phyloP scores from a whole-genome alignment of 53 echinoderm and acorn worm genomes.

The Arbacia lixula region DNA sequence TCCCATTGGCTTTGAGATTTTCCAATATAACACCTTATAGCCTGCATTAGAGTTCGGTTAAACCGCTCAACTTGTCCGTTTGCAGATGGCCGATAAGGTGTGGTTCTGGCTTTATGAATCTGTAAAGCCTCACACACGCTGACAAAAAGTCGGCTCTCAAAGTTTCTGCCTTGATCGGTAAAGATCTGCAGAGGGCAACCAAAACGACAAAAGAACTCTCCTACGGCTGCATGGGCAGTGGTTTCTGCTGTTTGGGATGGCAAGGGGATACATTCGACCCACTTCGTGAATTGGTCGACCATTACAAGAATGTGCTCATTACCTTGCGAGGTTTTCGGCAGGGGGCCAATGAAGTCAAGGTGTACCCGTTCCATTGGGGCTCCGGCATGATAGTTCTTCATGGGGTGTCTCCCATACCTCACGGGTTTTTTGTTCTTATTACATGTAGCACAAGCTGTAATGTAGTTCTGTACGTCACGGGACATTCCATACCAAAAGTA shows the following conservation, averaged over 20 bases:
- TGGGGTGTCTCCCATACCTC: constrained; percentile 16
- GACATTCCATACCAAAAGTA: constrained; percentile 66
- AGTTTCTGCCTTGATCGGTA: constrained; percentile 68
- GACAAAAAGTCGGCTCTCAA: constrained; percentile 51
- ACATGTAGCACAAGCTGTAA: constrained; percentile 46
- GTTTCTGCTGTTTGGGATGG: constrained; percentile 1
- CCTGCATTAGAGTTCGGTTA: constrained; percentile 66
- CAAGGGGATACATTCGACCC: constrained; percentile 8
- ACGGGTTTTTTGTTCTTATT: constrained; percentile 58
- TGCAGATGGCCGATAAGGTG: constrained; percentile 52
- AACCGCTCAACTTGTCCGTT: constrained; percentile 70
- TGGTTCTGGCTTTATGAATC: constrained; percentile 61
- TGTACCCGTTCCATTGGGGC: constrained; percentile 71
- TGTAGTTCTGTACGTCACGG: constrained; percentile 25
- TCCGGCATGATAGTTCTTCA: constrained; percentile 58
- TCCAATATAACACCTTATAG: constrained; percentile 48
- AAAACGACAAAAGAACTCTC: constrained; percentile 5
- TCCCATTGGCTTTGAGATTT: constrained; percentile 51
- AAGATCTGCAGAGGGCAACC: constrained; percentile 21
- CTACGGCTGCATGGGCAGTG: neutral
- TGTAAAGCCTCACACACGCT: constrained; percentile 51
- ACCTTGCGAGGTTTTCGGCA: constrained; percentile 57
- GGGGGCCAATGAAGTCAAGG: constrained; percentile 62
- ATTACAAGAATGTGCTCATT: constrained; percentile 69
- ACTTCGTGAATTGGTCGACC: constrained; percentile 70